phyloP scores from a whole-genome alignment of 2,797 vertebrate species.

The Hipposideros larvatus region DNA sequence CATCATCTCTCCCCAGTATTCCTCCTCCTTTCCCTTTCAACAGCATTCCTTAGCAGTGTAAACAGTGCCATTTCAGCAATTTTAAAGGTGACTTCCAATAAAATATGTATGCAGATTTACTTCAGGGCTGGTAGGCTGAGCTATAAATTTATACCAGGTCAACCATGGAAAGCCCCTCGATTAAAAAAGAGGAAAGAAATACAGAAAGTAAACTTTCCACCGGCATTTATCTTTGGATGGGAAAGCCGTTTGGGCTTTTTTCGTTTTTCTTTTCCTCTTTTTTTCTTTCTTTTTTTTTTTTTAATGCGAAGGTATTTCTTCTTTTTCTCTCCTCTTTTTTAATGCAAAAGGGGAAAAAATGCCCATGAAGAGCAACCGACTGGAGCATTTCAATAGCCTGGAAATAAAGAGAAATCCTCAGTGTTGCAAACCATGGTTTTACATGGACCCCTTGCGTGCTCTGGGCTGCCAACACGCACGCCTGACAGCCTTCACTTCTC shows the following conservation, averaged over 20 bases:
- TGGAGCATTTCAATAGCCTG: not conserved
- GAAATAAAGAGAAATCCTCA: conserved; percentile 1
- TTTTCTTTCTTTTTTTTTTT: not conserved
- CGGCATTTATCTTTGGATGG: not conserved
- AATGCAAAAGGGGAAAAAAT: not conserved
- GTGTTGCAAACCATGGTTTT: not conserved
- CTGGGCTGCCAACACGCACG: not conserved
- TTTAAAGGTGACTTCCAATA: conserved; percentile 82
- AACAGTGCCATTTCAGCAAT: conserved; percentile 60
- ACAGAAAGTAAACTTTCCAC: not conserved
- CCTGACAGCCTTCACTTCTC: not conserved
- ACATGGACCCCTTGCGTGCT: not conserved
- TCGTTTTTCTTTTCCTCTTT: not conserved
- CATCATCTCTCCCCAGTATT: not conserved
- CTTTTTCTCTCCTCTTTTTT: not conserved
- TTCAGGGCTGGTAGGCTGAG: conserved; percentile 58
- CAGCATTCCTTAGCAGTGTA: not conserved
- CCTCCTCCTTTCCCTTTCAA: not conserved
- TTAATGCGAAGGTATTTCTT: not conserved
- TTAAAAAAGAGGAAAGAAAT: conserved; percentile 68
- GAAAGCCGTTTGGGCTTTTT: rapidly evolving
- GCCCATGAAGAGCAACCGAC: not conserved
- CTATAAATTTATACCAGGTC: conserved; percentile 76
- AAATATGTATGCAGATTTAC: conserved; percentile 77
- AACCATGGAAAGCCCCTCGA: conserved; percentile 45